Conservation (phyloP, 2,113 vertebrate genomes). For the Cryptotis parvus region DNA sequence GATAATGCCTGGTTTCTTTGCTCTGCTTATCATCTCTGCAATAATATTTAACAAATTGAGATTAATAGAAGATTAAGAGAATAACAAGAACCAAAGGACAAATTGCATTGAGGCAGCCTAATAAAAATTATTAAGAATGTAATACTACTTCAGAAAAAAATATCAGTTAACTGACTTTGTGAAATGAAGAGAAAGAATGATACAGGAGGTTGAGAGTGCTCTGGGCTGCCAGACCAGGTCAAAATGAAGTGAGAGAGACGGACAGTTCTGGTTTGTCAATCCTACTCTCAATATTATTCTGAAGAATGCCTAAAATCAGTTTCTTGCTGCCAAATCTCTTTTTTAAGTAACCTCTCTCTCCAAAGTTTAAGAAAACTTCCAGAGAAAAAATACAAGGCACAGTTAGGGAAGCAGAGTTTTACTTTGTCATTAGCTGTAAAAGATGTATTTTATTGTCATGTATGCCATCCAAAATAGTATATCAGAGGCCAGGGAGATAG, state of each 20-base stretch:
- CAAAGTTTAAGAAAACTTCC: background rate
- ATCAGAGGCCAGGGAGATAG: too few species aligned
- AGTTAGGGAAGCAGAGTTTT: background rate
- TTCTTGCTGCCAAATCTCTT: background rate
- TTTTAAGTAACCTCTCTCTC: background rate
- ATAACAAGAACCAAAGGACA: conserved; percentile 20
- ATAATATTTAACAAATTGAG: conserved; percentile 29
- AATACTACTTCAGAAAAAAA: background rate
- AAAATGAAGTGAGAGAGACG: background rate
- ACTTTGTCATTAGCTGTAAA: background rate
- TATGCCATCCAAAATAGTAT: too few species aligned
- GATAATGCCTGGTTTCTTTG: background rate
- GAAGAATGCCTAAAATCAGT: background rate
- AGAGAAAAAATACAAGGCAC: background rate
- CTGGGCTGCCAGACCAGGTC: background rate
- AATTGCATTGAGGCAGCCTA: conserved; percentile 11
- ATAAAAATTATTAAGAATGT: conserved; percentile 38
- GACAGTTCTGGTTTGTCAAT: background rate
- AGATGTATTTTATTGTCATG: background rate
- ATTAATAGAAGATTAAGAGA: conserved; percentile 63
- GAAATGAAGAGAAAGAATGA: background rate
- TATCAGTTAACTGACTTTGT: background rate
- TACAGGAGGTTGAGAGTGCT: background rate
- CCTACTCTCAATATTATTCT: background rate
- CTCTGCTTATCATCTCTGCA: background rate